Evolutionary conservation across 2,113 vertebrate species (phyloP), one percentile per base, ranked within the genome.

Genomic region (Microcebus tavaratra): DNA sequence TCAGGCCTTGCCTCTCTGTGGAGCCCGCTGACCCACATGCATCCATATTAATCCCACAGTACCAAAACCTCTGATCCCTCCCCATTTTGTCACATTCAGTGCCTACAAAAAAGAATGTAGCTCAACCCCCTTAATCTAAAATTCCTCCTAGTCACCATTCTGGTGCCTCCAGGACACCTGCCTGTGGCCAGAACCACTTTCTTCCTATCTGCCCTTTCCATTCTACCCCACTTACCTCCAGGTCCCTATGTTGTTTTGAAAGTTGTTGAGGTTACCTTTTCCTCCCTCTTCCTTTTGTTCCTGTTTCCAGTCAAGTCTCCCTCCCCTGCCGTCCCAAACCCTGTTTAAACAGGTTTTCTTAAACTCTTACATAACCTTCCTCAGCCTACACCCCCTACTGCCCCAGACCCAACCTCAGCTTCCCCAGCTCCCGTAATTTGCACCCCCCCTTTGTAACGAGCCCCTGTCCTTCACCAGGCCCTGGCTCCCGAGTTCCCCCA

Each of bases 331-430:
- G 20, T 59, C 50, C 36, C 29, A 53, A 1, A n/a, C 88, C 94
- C 0, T 96, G 94, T 96, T 92, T 53, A 73, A n/a, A 95, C 94
- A 95, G 42, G 96, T 88, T 94, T 92, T 48, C 89, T 36, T 67
- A 91, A 48, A 76, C 67, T 96, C 89, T 94, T 83, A 89, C 91
- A 36, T 90, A 90, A 88, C 39, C 68, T 55, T 85, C 80, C 92
- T 76, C 76, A 67, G 39, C 81, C 85, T 1, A 9, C 42, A 59
- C 34, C 88, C 50, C 57, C 36, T 29, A 2, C 34, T 18, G 50
- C 57, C 80, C 42, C 68, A 8, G 65, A 80, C 72, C 90, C 67
- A 82, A 57, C 48, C 67, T 45, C 89, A 89, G 39, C 83, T n/a
- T 31, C 53, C 95, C 88, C 39, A 42, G 70, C 31, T 57, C 76